Evolutionary conservation across 2,113 vertebrate species (phyloP), one percentile per base, ranked within the genome.

Genomic region (Sula dactylatra): DNA sequence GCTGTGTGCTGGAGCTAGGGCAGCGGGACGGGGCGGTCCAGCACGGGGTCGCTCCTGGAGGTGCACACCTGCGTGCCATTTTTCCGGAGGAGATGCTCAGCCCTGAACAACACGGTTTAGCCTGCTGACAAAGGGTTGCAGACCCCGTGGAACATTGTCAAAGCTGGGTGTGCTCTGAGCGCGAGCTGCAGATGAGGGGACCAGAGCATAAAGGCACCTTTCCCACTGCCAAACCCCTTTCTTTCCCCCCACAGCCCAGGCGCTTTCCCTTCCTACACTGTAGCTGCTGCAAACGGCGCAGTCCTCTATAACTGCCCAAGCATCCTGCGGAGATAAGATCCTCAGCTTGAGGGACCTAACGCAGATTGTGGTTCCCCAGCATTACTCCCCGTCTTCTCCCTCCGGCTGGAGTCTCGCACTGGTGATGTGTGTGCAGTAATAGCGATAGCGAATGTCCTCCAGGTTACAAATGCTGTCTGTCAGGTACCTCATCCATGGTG

Each of bases 141-240:
- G 34, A 38, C 20, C 19, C 50, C 6, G 0, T 2, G 20, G 24
- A n/a, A 34, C 34, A 7, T 24, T 7, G 2, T 4, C 14, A 6
- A 50, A 86, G 25, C 21, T 2, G 17, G 25, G 17, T 12, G n/a
- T 34, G 38, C 64, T 40, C 82, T 18, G 47, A 73, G 86, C 12
- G 2, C 42, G 14, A 25, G 72, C 65, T 72, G 52, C 49, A 34
- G 55, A 74, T 2, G 13, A 10, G 3, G 3, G 32, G 58, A 69
- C 13, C 40, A 22, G 72, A 44, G 55, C 5, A 0, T 13, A 52
- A 44, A 38, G 21, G 14, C 45, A 40, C 26, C 13, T 38, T 10
- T 58, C 14, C 70, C 29, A 2, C 36, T 19, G 22, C 74, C 94
- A 79, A 40, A 72, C 10, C 22, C 38, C 36, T 45, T 36, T 70